Percentiles rank a stretch among this genome's conserved stretches.
Conservation (phyloP, 2,888 invertebrate species). For the Drosophila pseudotakahashii region DNA sequence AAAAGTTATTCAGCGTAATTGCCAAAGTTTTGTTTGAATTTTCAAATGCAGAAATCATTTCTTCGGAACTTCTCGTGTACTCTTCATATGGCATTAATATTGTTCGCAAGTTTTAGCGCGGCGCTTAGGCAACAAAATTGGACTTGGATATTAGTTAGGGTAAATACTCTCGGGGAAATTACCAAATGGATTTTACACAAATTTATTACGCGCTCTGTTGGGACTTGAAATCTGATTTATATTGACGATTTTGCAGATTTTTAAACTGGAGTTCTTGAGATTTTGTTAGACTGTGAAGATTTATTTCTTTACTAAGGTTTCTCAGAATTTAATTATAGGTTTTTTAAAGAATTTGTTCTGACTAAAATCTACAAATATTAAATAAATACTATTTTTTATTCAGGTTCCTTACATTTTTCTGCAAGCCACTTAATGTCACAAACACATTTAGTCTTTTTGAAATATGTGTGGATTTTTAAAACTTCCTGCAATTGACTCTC, state of each 20-base stretch:
- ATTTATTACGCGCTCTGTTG: not conserved
- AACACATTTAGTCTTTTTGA: not conserved
- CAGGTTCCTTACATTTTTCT: too few species aligned
- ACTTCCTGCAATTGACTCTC: not conserved
- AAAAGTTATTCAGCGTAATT: constrained; percentile 51
- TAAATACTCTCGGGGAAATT: constrained; percentile 7
- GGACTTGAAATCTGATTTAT: not conserved
- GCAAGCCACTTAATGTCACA: not conserved
- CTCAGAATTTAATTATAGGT: too few species aligned
- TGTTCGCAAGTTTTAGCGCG: constrained; percentile 30
- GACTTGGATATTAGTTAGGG: constrained; percentile 25
- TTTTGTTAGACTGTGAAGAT: too few species aligned
- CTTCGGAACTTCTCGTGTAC: constrained; percentile 31
- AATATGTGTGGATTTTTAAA: not conserved
- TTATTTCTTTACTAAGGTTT: too few species aligned
- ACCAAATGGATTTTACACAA: not conserved
- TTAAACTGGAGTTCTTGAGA: too few species aligned
- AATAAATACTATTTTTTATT: too few species aligned
- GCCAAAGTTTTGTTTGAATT: constrained; percentile 52
- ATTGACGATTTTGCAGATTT: not conserved
- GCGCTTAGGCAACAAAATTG: constrained; percentile 26
- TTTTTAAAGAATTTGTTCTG: too few species aligned
- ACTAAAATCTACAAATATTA: too few species aligned
- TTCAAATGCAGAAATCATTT: constrained; percentile 46
- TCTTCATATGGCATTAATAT: constrained; percentile 40